Evolutionary conservation across 2,797 vertebrate genomes (phyloP).

Genomic region (Anabacerthia variegaticeps): DNA sequence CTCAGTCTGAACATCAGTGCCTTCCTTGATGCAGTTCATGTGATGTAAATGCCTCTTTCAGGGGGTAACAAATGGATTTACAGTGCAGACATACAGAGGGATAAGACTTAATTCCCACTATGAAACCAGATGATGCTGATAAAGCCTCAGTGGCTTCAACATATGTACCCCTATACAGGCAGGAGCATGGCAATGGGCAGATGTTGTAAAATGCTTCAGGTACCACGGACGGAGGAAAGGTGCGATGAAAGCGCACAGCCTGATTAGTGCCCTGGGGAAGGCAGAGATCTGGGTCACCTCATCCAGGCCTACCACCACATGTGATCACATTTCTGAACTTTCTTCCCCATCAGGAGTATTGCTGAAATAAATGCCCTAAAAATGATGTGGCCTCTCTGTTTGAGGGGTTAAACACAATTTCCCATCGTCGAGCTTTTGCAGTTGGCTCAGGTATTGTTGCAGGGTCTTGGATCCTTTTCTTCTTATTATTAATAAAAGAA

Average conservation of each 20-base stretch:
- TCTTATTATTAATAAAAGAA: slow-evolving; percentile 36
- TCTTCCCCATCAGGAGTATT: neutral
- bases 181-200: neutral
- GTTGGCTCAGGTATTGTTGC: slow-evolving; percentile 56
- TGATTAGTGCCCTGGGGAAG: neutral
- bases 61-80: neutral
- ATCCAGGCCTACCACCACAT: neutral
- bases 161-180: neutral
- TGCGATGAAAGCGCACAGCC: neutral
- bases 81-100: neutral
- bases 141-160: neutral
- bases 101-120: neutral
- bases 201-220: neutral
- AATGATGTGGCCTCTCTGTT: neutral
- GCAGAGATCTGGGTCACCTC: slow-evolving; percentile 46
- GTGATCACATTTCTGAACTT: slow-evolving; percentile 3
- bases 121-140: neutral
- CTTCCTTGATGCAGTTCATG: neutral
- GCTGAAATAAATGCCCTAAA: slow-evolving; percentile 23
- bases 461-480: slow-evolving; percentile 26
- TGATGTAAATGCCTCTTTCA: neutral
- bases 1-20: neutral
- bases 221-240: neutral
- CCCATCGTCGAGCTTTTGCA: neutral
- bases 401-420: slow-evolving; percentile 47